Percentiles rank a stretch among this genome's conserved stretches.
Evolutionary conservation across 2,888 invertebrate genomes (phyloP).

Genomic region (Drosophila kambysellisi): DNA sequence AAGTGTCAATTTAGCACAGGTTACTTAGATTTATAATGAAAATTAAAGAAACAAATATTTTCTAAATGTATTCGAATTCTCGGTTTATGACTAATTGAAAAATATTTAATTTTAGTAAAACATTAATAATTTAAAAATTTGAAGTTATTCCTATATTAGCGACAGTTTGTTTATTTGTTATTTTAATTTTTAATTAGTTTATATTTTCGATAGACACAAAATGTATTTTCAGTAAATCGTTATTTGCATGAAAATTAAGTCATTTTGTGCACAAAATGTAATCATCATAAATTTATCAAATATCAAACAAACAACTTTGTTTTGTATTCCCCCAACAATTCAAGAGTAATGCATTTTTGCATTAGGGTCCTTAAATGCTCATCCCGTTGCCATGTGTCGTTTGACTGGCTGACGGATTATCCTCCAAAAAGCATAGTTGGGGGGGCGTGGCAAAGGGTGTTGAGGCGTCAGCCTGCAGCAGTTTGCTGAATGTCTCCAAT

Average conservation of each 20-base stretch:
- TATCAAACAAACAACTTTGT: background rate
- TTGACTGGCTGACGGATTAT: conserved; percentile 55
- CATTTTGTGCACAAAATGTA: background rate
- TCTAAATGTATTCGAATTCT: background rate
- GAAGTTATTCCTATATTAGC: background rate
- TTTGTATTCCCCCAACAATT: background rate
- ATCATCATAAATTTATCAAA: background rate
- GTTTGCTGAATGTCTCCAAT: conserved; percentile 48
- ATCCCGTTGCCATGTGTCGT: conserved; percentile 41
- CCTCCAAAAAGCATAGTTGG: conserved; percentile 23
- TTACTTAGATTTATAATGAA: background rate
- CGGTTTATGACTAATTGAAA: background rate
- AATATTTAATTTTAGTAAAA: background rate
- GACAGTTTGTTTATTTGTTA: background rate
- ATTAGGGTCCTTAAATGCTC: conserved; percentile 54
- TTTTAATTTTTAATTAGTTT: background rate
- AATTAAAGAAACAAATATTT: background rate
- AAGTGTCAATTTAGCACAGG: background rate
- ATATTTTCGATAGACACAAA: background rate
- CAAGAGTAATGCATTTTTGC: conserved; percentile 50
- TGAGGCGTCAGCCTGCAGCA: background rate
- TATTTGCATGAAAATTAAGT: background rate
- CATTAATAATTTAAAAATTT: too few species aligned
- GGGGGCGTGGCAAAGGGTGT: background rate
- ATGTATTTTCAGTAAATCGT: background rate